Base-by-base conservation (phyloP, 2,113 vertebrate species). In the Rhabdomys dilectus region DNA sequence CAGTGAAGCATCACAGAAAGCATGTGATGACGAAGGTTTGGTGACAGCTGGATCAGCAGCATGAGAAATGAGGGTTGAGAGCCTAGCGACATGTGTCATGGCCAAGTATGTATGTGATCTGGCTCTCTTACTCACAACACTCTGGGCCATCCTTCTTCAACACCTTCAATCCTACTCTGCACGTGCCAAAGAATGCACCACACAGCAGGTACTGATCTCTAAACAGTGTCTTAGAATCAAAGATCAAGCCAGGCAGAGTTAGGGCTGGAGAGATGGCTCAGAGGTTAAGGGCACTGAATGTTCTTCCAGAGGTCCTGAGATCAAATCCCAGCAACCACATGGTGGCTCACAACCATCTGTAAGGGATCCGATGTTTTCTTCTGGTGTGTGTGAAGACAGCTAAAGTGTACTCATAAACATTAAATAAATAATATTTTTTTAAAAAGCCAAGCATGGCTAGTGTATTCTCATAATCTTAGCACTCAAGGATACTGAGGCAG, bases 1-100 rank as follows among this genome's bases (percentile, higher is more conserved):
- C 29, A 2, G 42, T 19, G 77, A 93, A 53, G 15, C 31, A 60
- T 39, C 16, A 73, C 86, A 76, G 9, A 39, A 34, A 81, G n/a
- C 39, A 29, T 53, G 12, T 85, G 31, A 72, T 51, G 39, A 87
- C 29, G n/a, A 91, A 21, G 36, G 53, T 85, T 62, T 77, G 73
- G 5, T 24, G 0, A 21, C 15, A 51, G 34, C 34, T 86, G 2
- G 12, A 34, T 34, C 62, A 42, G 12, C 0, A 5, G 56, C 53
- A 75, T 0, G 0, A 48, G 4, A 72, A 51, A 26, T 36, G 42
- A 22, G 34, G 51, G 60, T 34, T 51, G n/a, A 96, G 62, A 70
- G 80, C 56, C 21, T 21, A 42, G 19, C 78, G 36, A 77, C 31
- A 36, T 51, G 80, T 0, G 0, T 51, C 45, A 53, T 5, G 17